Percentiles rank a stretch among this genome's conserved stretches.
Conservation (phyloP, 2,888 invertebrate species). For the Priocnemis perturbator region DNA sequence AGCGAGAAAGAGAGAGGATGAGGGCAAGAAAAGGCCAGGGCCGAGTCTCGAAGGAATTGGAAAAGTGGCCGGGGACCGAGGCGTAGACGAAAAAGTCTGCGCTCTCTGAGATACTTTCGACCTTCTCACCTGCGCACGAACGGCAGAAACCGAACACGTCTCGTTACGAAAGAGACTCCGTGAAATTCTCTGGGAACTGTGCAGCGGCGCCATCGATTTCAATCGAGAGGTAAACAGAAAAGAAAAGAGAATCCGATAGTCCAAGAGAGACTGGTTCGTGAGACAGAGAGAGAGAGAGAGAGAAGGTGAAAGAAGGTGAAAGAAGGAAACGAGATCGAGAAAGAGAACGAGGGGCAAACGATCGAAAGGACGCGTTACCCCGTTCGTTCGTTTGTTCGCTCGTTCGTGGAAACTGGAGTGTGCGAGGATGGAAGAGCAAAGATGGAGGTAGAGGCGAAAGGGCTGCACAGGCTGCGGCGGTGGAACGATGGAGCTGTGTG, state of each 20-base stretch:
- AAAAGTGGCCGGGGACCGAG: slow-evolving; percentile 45
- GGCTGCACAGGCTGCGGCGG: slow-evolving; percentile 34
- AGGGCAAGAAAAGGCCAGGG: slow-evolving; percentile 14
- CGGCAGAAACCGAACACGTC: too few species aligned
- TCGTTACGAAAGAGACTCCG: neutral
- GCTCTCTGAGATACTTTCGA: slow-evolving; percentile 7
- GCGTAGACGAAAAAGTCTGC: slow-evolving; percentile 18
- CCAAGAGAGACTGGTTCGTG: neutral
- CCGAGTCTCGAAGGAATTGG: slow-evolving; percentile 53
- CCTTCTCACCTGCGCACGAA: slow-evolving; percentile 9
- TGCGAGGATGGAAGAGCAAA: slow-evolving; percentile 5
- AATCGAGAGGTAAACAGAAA: slow-evolving; percentile 28
- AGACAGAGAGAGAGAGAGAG: slow-evolving; percentile 4
- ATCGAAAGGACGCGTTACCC: neutral
- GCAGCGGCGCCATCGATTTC: slow-evolving; percentile 40
- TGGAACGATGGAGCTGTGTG: slow-evolving; percentile 49
- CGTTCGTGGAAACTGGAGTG: neutral
- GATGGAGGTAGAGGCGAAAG: slow-evolving; percentile 31
- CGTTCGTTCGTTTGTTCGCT: neutral
- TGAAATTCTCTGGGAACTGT: slow-evolving; percentile 4
- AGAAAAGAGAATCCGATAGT: too few species aligned
- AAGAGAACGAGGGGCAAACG: neutral
- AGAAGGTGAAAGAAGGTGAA: slow-evolving; percentile 5
- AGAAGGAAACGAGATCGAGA: neutral
- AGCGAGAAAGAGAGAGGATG: slow-evolving; percentile 10